Evolutionary conservation across 2,113 vertebrate genomes (phyloP).

Genomic region (Hystrix cristata): DNA sequence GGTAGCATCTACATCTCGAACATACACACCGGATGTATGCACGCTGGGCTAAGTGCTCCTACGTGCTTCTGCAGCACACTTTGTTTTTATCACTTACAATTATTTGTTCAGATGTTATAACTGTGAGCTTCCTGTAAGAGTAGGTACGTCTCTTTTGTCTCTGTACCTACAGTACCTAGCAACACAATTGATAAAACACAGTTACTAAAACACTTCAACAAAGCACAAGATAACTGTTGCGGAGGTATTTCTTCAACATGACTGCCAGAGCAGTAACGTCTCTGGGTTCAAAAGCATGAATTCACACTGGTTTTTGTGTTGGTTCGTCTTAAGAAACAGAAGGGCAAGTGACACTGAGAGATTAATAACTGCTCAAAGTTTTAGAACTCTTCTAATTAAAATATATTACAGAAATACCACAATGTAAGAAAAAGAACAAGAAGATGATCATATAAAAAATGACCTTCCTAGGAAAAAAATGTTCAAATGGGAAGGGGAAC

Average conservation of each 20-base stretch:
- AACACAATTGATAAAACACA: background rate
- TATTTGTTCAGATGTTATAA: background rate
- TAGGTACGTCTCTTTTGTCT: background rate
- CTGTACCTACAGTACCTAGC: background rate
- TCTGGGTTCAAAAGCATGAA: background rate
- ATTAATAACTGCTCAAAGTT: background rate
- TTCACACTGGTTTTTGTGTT: background rate
- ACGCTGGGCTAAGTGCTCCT: background rate
- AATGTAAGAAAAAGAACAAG: background rate
- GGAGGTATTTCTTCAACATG: background rate
- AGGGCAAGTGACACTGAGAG: background rate
- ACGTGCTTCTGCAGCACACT: background rate
- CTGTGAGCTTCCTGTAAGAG: background rate
- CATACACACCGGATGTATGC: background rate
- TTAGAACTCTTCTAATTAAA: constrained; percentile 35
- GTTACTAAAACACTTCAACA: background rate
- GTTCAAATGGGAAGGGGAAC: no score
- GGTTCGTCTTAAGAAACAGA: constrained; percentile 2
- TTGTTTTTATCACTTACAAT: background rate
- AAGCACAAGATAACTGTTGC: constrained; percentile 17
- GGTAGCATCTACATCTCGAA: background rate
- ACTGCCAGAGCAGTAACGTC: background rate
- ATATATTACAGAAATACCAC: background rate
- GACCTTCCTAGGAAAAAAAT: background rate
- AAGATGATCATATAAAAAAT: background rate